Evolutionary conservation across 2,888 invertebrate genomes (phyloP).

Genomic region (Epistrophella euchroma): DNA sequence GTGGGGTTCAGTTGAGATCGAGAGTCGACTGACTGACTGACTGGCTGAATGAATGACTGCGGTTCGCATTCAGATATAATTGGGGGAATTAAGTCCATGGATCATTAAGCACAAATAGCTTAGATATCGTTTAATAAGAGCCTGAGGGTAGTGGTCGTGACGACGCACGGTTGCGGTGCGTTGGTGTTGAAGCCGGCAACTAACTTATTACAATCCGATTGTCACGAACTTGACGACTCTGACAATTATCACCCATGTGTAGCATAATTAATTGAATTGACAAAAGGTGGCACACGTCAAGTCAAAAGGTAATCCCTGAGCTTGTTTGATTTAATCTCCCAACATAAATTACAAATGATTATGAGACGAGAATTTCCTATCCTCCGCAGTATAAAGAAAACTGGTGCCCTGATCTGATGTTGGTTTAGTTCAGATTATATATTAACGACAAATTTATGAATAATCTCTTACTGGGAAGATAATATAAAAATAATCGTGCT

Average conservation of each 20-base stretch:
- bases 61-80: conserved; percentile 44
- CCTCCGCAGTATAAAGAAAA: not conserved
- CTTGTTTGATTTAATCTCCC: conserved; percentile 44
- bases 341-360: conserved; percentile 54
- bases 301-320: conserved; percentile 49
- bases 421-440: not conserved
- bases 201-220: conserved; percentile 10
- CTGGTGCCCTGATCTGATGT: not conserved
- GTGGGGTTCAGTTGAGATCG: conserved; percentile 28
- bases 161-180: not conserved
- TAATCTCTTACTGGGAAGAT: conserved; percentile 1
- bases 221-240: conserved; percentile 35
- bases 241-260: conserved; percentile 57
- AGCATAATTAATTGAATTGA: conserved; percentile 61
- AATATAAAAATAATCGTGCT: conserved; percentile 19
- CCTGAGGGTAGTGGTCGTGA: not conserved
- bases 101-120: conserved; percentile 46
- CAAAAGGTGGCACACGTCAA: conserved; percentile 49
- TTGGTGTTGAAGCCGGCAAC: not conserved
- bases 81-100: conserved; percentile 55
- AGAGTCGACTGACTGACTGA: conserved; percentile 4
- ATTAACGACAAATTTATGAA: conserved; percentile 32
- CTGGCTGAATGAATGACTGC: conserved; percentile 1
- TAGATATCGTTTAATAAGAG: conserved; percentile 5
- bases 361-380: conserved; percentile 8